A percentile compares a stretch with the other conserved stretches of the same genome.
phyloP scores from a whole-genome alignment of 2,888 invertebrate species.

The Thymelicus sylvestris region DNA sequence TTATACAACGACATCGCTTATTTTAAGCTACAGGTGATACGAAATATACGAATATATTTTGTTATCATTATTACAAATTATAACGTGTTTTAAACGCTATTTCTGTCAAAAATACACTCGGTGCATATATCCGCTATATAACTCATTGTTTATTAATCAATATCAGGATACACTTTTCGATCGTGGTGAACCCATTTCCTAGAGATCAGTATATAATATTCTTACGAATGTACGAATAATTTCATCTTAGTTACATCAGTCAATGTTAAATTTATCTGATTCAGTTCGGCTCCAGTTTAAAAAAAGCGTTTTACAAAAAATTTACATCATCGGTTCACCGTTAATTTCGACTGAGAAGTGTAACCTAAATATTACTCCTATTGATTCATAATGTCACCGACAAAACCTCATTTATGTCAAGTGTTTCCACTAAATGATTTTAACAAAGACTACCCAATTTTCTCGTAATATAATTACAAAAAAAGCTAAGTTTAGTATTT shows the following conservation, averaged over 20 bases:
- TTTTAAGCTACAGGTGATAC: conserved; percentile 6
- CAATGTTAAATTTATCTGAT: conserved; percentile 25
- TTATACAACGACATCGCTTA: conserved; percentile 27
- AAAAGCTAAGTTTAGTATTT: too few species aligned
- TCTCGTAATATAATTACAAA: too few species aligned
- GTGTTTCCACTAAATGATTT: too few species aligned
- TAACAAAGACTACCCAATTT: too few species aligned
- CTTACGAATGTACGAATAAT: conserved; percentile 2
- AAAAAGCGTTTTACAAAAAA: background rate
- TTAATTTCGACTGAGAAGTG: background rate
- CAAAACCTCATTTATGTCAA: background rate
- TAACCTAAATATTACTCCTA: conserved; percentile 2
- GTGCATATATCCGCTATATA: conserved; percentile 19
- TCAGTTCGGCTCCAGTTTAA: background rate
- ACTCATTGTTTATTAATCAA: conserved; percentile 11
- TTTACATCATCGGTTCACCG: background rate
- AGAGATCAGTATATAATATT: background rate
- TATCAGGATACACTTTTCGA: conserved; percentile 9
- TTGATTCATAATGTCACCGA: background rate
- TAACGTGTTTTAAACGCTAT: conserved; percentile 21
- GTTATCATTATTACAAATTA: background rate
- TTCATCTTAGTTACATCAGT: conserved; percentile 20
- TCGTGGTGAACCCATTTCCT: background rate
- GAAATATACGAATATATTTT: conserved; percentile 13
- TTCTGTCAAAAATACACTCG: conserved; percentile 34